Evolutionary conservation across 1,140 invertebrate species (phyloP), one percentile per base, ranked within the genome.

Genomic region (Aradophagus sp.): DNA sequence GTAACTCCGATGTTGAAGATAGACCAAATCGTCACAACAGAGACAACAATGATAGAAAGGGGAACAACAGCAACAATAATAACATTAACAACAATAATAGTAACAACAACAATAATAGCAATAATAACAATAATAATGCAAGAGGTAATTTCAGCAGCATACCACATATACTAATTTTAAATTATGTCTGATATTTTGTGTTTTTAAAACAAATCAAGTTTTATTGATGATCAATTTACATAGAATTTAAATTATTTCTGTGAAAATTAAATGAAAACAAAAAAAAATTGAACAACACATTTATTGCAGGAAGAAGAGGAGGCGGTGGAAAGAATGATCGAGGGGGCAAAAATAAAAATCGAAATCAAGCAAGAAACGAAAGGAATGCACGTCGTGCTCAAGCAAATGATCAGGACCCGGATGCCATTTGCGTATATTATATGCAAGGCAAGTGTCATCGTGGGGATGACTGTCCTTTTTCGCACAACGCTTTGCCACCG

Each of bases 391-490:
- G 84, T 2, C 75, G 83, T 0, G 31, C n/a, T 1, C 81, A 73
- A 16, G 4, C 47, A 0, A 77, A 87, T 13, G 81, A 86, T 66
- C 89, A 90, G 77, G 90, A 92, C 77, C 83, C 87, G 2, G 89
- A 92, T 44, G 87, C 89, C 4, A 89, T 93, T 47, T 96, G 95
- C 78, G 88, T 92, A 47, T 93, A 93, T 86, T 96, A 89, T 76
- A 90, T 95, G 88, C 93, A 96, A 85, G 94, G 95, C 48, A 95
- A 95, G 85, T 95, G 94, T 85, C 90, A 93, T 77, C 74, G 85
- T 87, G 93, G 94, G 48, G 90, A 91, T 42, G 90, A 92, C 32
- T 95, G 93, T 86, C 89, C 90, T 5, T 97, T 92, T 84, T 95
- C 93, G n/a, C 96, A 97, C 83, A 91, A 95, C 74, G 90, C 90